Evolutionary conservation across 1,140 invertebrate genomes (phyloP).

Genomic region (Drosophila funebris): DNA sequence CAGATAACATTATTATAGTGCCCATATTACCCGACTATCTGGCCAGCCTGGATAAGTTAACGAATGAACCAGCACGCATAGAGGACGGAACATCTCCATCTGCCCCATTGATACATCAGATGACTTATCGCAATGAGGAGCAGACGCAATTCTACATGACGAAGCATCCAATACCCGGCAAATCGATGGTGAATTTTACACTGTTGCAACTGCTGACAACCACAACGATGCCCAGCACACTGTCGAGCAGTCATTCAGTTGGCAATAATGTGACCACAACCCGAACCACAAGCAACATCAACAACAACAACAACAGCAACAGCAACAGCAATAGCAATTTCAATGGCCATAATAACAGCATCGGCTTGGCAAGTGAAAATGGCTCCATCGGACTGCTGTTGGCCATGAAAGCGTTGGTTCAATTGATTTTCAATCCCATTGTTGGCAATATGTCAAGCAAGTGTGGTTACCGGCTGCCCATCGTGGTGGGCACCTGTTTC

Average conservation of each 20-base stretch:
- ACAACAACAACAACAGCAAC: constrained; percentile 10
- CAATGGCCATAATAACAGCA: constrained; percentile 33
- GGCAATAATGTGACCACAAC: constrained; percentile 59
- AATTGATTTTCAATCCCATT: constrained; percentile 92
- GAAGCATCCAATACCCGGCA: constrained; percentile 84
- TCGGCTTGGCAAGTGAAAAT: constrained; percentile 86
- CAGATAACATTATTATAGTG: constrained; percentile 85
- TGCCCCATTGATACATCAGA: constrained; percentile 24
- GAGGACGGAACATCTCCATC: constrained; percentile 10
- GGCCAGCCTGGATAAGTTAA: constrained; percentile 85
- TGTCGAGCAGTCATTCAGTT: constrained; percentile 51
- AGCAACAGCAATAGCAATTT: constrained; percentile 25
- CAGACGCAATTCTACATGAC: constrained; percentile 60
- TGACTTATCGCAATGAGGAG: constrained; percentile 41
- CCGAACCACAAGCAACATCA: constrained; percentile 27
- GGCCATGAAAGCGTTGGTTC: constrained; percentile 94
- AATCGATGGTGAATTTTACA: constrained; percentile 83
- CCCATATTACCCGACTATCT: constrained; percentile 94
- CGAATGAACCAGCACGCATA: constrained; percentile 1
- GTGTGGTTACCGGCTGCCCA: constrained; percentile 91
- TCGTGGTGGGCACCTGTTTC: constrained; percentile 92
- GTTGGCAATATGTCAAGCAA: constrained; percentile 88
- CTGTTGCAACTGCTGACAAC: constrained; percentile 57
- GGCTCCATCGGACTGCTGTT: constrained; percentile 91
- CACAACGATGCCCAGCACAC: constrained; percentile 30